Evolutionary conservation across 1,140 invertebrate species (phyloP).

Genomic region (Microplitis demolitor): DNA sequence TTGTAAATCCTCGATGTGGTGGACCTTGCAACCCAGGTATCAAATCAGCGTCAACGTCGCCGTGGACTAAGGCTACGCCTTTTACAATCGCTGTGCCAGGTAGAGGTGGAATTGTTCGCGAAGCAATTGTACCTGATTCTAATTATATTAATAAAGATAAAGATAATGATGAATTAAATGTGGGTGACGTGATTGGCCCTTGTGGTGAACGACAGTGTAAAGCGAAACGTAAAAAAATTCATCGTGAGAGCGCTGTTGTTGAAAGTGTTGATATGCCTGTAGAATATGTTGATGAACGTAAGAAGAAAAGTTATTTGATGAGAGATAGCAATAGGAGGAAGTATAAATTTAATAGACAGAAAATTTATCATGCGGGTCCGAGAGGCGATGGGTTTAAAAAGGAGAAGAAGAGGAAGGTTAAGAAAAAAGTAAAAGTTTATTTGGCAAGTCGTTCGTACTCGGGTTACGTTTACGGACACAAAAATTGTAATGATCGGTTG

Average conservation of each 20-base stretch:
- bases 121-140: conserved; percentile 34
- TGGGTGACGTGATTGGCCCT: conserved; percentile 35
- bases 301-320: neutral
- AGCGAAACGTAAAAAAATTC: conserved; percentile 37
- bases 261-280: neutral
- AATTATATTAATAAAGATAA: conserved; percentile 37
- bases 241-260: neutral
- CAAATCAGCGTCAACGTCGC: neutral
- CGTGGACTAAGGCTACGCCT: conserved; percentile 10
- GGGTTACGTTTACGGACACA: conserved; percentile 38
- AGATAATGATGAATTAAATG: conserved; percentile 26
- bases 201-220: conserved; percentile 47
- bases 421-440: conserved; percentile 37
- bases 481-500: conserved; percentile 34
- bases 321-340: neutral
- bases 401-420: neutral
- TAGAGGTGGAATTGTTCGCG: conserved; percentile 38
- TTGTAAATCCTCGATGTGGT: conserved; percentile 23
- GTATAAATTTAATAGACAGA: too few species aligned
- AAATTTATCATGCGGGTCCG: neutral
- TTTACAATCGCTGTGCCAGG: conserved; percentile 31
- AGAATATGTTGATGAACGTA: neutral
- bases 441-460: conserved; percentile 39
- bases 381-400: neutral
- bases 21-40: conserved; percentile 32